phyloP scores from a whole-genome alignment of 2,113 vertebrate genomes.

The Irena cyanogastra region DNA sequence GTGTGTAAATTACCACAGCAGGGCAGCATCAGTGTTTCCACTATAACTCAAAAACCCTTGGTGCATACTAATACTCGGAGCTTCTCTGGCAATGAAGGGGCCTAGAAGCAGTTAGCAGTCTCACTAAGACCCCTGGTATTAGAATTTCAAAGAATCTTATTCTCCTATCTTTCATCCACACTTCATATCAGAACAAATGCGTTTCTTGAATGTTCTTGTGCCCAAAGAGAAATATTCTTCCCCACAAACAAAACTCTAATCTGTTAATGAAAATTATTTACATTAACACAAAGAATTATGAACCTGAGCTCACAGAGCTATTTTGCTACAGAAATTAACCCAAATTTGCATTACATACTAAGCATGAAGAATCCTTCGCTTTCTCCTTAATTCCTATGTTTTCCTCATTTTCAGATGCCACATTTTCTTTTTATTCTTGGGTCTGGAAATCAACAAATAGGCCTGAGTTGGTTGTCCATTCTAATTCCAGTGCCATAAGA shows the following conservation, averaged over 20 bases:
- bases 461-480: background rate
- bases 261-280: background rate
- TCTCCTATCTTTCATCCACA: background rate
- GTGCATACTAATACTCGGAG: background rate
- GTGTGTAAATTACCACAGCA: slow-evolving; percentile 20
- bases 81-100: background rate
- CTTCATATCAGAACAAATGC: background rate
- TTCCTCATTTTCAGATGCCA: background rate
- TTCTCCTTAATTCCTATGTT: background rate
- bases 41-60: background rate
- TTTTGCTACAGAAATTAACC: background rate
- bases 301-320: background rate
- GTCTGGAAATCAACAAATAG: background rate
- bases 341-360: background rate
- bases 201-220: background rate
- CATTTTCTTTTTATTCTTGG: background rate
- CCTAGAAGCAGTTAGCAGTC: background rate
- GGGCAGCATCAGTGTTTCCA: background rate
- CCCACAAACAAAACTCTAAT: background rate
- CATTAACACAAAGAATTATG: background rate
- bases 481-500: background rate
- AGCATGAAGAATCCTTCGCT: background rate
- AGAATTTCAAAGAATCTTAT: background rate
- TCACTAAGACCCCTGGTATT: background rate
- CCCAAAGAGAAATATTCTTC: background rate